A percentile compares a stretch with the other conserved stretches of the same genome.
Evolutionary conservation across 92 coral and sea anemone genomes (phyloP).

Genomic region (Zoanthus gigantus): DNA sequence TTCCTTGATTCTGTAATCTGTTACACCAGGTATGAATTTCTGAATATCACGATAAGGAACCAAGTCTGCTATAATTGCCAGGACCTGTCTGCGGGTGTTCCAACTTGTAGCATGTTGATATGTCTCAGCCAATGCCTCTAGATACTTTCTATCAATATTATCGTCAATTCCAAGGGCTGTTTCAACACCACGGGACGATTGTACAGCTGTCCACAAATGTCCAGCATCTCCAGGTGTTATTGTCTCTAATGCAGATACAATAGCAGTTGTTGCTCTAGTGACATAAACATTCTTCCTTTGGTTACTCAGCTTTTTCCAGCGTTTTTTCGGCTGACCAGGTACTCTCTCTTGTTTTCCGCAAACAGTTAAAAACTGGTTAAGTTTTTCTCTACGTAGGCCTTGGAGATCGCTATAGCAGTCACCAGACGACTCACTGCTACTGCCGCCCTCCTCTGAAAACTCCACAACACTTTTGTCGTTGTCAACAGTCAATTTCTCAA

Average conservation of each 20-base stretch:
- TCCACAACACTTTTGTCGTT: conserved; percentile 12
- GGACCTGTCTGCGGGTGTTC: conserved; percentile 70
- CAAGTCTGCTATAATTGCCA: conserved; percentile 72
- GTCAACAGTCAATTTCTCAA: conserved; percentile 33
- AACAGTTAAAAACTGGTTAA: conserved; percentile 57
- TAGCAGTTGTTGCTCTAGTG: conserved; percentile 49
- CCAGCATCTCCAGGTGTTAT: conserved; percentile 66
- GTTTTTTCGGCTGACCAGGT: conserved; percentile 49
- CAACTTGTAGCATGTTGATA: conserved; percentile 64
- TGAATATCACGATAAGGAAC: conserved; percentile 61
- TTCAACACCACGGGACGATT: conserved; percentile 54
- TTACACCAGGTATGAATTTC: conserved; percentile 69
- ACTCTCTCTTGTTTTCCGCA: conserved; percentile 49
- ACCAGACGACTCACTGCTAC: conserved; percentile 53
- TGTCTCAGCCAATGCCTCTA: conserved; percentile 71
- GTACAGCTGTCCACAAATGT: conserved; percentile 58
- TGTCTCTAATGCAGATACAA: conserved; percentile 58
- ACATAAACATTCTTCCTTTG: conserved; percentile 51
- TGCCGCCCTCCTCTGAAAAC: conserved; percentile 34
- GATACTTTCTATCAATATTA: conserved; percentile 45
- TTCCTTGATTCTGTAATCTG: conserved; percentile 50
- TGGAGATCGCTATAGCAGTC: conserved; percentile 6
- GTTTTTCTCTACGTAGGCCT: conserved; percentile 45
- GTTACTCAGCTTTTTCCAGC: conserved; percentile 46
- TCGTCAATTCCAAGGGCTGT: conserved; percentile 45